Base-by-base conservation (phyloP, 2,113 vertebrate species). In the Falcunculus frontatus region DNA sequence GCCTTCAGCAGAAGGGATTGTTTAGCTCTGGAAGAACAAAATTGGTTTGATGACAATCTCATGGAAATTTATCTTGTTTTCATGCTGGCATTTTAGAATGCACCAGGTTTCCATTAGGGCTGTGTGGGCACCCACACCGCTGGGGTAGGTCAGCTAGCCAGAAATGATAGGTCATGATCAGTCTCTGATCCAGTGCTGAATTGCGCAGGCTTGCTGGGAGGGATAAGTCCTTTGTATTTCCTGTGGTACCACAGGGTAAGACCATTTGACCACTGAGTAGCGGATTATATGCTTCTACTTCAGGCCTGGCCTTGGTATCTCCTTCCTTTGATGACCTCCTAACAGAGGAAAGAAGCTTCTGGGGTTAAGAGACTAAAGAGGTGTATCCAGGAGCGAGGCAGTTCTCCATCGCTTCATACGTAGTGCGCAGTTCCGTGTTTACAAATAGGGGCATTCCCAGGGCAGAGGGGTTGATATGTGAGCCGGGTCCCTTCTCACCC, bases 391-490 rank as follows among this genome's bases (percentile, higher is more conserved):
- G n/a, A 39, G 41, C 1, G 1, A 76, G 77, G 32, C 46, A 50
- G 11, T 21, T 87, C 23, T 52, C 63, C 47, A n/a, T 37, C n/a
- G 9, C 49, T 75, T 75, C 3, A 1, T 29, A 32, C 14, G 5
- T 4, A 39, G 15, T 0, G 1, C 0, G 0, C 0, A 1, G 37
- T 29, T 93, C 44, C 4, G 3, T 49, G 17, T 57, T 59, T 47
- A 50, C 64, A 67, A 32, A 46, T 2, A 25, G 29, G 33, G 13
- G 32, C 2, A 0, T 82, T 47, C 30, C 27, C 29, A 22, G 52
- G 35, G 27, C 41, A 32, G 50, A 84, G 32, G 13, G 12, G 18
- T 4, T 64, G 29, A 11, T 11, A 4, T 1, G 1, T 21, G 33
- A 23, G 33, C 74, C 56, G 42, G 7, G 17, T 26, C 47, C 25